These are phyloP conservation scores for Amphiduros pacificus DNA, from an alignment of 2,888 invertebrate genomes.

Conservation along the genomic window DNA sequence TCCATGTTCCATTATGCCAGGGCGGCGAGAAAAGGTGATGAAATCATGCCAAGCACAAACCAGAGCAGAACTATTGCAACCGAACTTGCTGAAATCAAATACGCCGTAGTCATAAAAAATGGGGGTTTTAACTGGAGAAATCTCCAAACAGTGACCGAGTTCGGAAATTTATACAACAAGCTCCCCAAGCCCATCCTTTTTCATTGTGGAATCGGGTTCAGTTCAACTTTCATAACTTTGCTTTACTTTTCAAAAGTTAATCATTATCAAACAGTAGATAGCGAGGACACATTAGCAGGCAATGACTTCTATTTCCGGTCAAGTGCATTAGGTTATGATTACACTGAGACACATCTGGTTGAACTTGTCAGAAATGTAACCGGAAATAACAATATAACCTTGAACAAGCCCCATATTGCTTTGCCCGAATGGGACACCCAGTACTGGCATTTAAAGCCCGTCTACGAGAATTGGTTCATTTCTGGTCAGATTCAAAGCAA, in stretches of 20 bases:
- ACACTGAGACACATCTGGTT: too few relatives aligned
- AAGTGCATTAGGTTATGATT: not conserved
- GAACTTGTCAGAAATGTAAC: not conserved
- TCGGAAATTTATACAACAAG: not conserved
- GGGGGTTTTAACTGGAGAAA: not conserved
- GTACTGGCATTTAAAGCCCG: not conserved
- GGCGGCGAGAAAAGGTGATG: not conserved
- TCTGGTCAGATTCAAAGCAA: not conserved
- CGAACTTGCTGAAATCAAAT: not conserved
- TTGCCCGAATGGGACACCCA: not conserved
- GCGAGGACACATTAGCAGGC: too few relatives aligned
- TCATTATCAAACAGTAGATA: too few relatives aligned
- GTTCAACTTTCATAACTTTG: not conserved
- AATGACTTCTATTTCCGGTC: too few relatives aligned
- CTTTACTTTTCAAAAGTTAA: not conserved
- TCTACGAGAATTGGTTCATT: not conserved
- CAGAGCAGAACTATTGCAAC: not conserved
- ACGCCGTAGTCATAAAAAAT: not conserved
- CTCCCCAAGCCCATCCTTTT: not conserved
- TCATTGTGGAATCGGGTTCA: not conserved
- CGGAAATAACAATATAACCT: not conserved
- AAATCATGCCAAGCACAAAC: not conserved
- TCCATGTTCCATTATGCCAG: conserved; percentile 33
- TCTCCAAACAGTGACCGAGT: not conserved
- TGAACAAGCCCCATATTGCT: not conserved